Conservation (phyloP, 2,113 vertebrate species). For the Periophthalmodon schlosseri region DNA sequence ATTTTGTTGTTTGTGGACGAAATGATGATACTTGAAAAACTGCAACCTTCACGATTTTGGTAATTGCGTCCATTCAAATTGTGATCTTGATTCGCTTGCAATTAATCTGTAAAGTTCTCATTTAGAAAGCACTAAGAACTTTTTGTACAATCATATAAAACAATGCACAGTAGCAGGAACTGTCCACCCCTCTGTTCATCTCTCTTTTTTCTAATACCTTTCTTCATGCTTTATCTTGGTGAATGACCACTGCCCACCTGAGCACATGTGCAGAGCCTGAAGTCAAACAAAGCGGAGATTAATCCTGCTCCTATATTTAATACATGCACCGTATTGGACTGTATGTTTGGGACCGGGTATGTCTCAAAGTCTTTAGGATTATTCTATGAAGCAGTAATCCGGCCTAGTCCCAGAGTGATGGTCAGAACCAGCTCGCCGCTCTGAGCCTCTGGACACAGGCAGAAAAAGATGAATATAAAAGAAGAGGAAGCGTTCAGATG, state of each 20-base stretch:
- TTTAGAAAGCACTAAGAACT: background rate
- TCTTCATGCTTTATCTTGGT: background rate
- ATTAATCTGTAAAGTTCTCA: too few relatives aligned
- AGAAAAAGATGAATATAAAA: slow-evolving; percentile 33
- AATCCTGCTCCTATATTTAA: slow-evolving; percentile 11
- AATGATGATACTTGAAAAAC: too few relatives aligned
- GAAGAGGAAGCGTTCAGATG: slow-evolving; percentile 22
- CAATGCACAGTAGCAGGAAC: background rate
- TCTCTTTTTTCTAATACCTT: background rate
- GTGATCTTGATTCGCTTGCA: too few relatives aligned
- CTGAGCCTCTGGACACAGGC: slow-evolving; percentile 28
- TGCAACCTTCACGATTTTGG: too few relatives aligned
- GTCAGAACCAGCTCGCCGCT: slow-evolving; percentile 12
- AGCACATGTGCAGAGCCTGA: slow-evolving; percentile 16
- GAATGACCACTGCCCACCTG: slow-evolving; percentile 13
- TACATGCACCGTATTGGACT: slow-evolving; percentile 13
- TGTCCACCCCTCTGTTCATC: background rate
- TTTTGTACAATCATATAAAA: background rate
- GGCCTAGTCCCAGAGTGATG: slow-evolving; percentile 26
- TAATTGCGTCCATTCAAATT: too few relatives aligned
- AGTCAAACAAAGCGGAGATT: slow-evolving; percentile 26
- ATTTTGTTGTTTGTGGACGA: too few relatives aligned
- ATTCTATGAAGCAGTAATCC: slow-evolving; percentile 47
- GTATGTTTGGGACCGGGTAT: slow-evolving; percentile 39
- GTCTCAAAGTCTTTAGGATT: slow-evolving; percentile 37